Percentiles rank a stretch among this genome's conserved stretches.
phyloP scores from a whole-genome alignment of 2,888 invertebrate species.

The Furcula furcula region DNA sequence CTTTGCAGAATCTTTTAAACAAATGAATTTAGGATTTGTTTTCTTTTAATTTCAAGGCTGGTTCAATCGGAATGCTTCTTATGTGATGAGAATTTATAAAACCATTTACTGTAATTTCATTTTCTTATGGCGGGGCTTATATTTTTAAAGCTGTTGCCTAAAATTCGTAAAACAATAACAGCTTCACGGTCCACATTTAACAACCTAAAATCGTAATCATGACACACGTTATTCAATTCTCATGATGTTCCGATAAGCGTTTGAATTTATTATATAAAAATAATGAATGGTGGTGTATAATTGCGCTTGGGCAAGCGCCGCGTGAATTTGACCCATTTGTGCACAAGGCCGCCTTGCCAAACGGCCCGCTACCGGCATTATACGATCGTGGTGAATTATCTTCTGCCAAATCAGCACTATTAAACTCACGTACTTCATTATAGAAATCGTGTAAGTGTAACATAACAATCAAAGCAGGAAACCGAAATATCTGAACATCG shows the following conservation, averaged over 20 bases:
- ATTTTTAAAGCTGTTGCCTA: too few relatives aligned
- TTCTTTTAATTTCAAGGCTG: too few relatives aligned
- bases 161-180: neutral
- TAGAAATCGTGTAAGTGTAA: neutral
- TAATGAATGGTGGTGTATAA: slow-evolving; percentile 66
- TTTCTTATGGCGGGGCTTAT: too few relatives aligned
- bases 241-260: slow-evolving; percentile 52
- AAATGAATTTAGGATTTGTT: too few relatives aligned
- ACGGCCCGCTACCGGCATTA: slow-evolving; percentile 39
- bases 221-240: slow-evolving; percentile 21
- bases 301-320: slow-evolving; percentile 62
- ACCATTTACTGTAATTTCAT: too few relatives aligned
- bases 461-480: too few relatives aligned
- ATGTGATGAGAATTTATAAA: too few relatives aligned
- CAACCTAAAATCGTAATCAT: slow-evolving; percentile 9
- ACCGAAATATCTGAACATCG: too few relatives aligned
- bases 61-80: too few relatives aligned
- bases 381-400: slow-evolving; percentile 37
- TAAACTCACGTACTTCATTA: slow-evolving; percentile 5
- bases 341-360: slow-evolving; percentile 63
- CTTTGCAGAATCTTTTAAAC: too few relatives aligned
- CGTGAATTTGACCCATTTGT: slow-evolving; percentile 62
- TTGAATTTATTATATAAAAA: slow-evolving; percentile 61
- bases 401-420: slow-evolving; percentile 34
- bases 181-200: neutral